phyloP scores from a whole-genome alignment of 2,113 vertebrate genomes.

The Corynorhinus townsendii region DNA sequence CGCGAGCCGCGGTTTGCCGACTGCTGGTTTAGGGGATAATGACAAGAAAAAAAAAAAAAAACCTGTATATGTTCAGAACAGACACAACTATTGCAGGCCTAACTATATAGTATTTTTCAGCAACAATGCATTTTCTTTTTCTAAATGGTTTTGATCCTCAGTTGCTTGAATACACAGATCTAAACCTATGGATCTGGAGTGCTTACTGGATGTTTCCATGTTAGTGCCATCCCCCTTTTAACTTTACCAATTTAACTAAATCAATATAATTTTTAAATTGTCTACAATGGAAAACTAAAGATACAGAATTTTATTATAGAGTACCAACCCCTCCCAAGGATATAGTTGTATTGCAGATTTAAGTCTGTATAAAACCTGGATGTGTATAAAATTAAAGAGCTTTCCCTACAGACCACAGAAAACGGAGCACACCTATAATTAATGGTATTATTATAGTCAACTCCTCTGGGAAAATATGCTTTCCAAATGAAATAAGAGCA shows the following conservation, averaged over 20 bases:
- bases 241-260: not conserved
- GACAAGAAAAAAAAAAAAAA: not conserved
- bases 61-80: not conserved
- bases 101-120: not conserved
- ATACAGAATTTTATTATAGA: not conserved
- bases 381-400: not conserved
- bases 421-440: not conserved
- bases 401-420: not conserved
- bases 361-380: not conserved
- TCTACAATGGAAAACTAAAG: conserved; percentile 15
- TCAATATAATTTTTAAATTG: not conserved
- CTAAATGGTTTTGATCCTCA: not conserved
- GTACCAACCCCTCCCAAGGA: not conserved
- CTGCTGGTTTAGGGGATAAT: too few species aligned
- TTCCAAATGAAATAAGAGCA: conserved; percentile 10
- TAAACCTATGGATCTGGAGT: too few species aligned
- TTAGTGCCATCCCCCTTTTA: not conserved
- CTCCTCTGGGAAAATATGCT: not conserved
- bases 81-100: not conserved
- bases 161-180: not conserved
- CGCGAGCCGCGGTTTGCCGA: too few species aligned
- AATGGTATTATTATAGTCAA: too few species aligned
- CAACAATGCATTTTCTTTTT: not conserved
- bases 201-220: not conserved
- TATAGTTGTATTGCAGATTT: not conserved